These are phyloP conservation scores for Dicentrarchus labrax DNA, from an alignment of 2,113 vertebrate species.

Conservation along the genomic window DNA sequence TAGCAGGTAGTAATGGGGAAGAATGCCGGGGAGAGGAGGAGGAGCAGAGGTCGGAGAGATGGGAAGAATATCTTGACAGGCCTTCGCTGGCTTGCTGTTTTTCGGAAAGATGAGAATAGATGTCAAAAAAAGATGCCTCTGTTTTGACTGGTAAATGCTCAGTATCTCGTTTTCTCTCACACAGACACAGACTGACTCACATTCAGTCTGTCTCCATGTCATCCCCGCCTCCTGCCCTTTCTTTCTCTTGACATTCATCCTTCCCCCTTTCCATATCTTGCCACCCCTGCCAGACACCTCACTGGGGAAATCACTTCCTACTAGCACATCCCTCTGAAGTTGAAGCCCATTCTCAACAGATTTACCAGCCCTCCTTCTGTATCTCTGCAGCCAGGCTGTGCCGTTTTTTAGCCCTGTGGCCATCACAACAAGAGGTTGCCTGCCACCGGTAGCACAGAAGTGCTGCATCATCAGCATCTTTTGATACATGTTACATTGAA, in stretches of 20 bases:
- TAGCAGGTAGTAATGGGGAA: background rate
- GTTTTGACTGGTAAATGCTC: slow-evolving; percentile 23
- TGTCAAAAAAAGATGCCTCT: background rate
- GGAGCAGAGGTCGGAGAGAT: background rate
- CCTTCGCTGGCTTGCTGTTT: background rate
- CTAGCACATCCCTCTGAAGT: slow-evolving; percentile 14
- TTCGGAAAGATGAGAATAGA: slow-evolving; percentile 19
- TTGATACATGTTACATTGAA: background rate
- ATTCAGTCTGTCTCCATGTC: slow-evolving; percentile 5
- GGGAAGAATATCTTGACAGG: slow-evolving; percentile 18
- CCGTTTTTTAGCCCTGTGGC: slow-evolving; percentile 5
- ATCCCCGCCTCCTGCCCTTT: background rate
- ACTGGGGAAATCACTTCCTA: slow-evolving; percentile 47
- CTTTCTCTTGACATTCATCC: slow-evolving; percentile 18
- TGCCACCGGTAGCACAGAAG: background rate
- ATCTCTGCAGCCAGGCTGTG: background rate
- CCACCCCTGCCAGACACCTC: slow-evolving; percentile 26
- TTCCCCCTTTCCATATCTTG: background rate
- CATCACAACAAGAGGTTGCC: slow-evolving; percentile 26
- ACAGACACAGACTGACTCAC: slow-evolving; percentile 11
- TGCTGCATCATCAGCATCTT: slow-evolving; percentile 17
- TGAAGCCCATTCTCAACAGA: background rate
- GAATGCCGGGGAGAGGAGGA: background rate
- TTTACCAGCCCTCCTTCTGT: background rate
- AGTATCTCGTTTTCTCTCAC: slow-evolving; percentile 3